phyloP scores from a whole-genome alignment of 1,140 invertebrate species.

The Megalopta genalis region DNA sequence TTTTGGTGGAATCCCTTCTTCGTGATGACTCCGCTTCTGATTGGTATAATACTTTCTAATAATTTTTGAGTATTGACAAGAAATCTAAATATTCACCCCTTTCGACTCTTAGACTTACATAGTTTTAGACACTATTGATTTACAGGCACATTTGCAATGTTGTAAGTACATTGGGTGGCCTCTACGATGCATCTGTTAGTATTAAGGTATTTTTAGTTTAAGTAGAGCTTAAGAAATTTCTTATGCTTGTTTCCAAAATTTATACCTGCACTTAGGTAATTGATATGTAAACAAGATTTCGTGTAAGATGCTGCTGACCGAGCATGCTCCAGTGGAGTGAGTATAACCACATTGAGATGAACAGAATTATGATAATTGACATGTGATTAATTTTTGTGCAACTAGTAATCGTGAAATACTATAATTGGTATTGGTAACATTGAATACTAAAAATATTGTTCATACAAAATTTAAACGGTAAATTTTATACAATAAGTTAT shows the following conservation, averaged over 20 bases:
- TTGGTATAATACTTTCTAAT: constrained; percentile 74
- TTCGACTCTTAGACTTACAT: constrained; percentile 61
- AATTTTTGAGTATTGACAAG: constrained; percentile 67
- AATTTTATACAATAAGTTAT: background rate
- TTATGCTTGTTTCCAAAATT: constrained; percentile 71
- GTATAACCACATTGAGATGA: constrained; percentile 71
- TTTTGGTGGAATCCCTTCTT: constrained; percentile 71
- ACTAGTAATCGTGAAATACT: constrained; percentile 68
- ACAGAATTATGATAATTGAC: constrained; percentile 64
- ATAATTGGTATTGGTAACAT: constrained; percentile 7
- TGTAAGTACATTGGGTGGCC: constrained; percentile 78
- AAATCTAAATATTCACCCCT: constrained; percentile 66
- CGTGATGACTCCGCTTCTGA: constrained; percentile 73
- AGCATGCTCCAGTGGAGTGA: constrained; percentile 73
- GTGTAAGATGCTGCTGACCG: constrained; percentile 71
- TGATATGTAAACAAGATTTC: constrained; percentile 76
- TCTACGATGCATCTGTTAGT: constrained; percentile 66
- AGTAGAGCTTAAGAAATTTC: constrained; percentile 67
- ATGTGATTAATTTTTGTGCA: constrained; percentile 66
- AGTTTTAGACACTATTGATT: constrained; percentile 66
- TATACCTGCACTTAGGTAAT: constrained; percentile 75
- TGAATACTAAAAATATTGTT: constrained; percentile 24
- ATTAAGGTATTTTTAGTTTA: constrained; percentile 62
- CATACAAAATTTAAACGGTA: constrained; percentile 6
- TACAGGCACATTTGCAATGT: constrained; percentile 76